Evolutionary conservation across 2,113 vertebrate genomes (phyloP).

Genomic region (Antidorcas marsupialis): DNA sequence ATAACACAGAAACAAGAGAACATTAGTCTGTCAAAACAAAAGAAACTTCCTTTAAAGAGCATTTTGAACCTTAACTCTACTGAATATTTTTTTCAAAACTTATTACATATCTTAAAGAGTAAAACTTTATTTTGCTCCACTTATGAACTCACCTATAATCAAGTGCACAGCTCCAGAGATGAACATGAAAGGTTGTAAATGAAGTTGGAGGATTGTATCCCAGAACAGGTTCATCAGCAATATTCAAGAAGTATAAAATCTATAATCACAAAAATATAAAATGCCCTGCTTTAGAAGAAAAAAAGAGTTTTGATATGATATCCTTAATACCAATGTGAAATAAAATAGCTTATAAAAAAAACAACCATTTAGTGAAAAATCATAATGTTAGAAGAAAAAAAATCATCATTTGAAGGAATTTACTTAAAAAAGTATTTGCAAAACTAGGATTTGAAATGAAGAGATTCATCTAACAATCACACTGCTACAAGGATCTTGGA

Average conservation of each 20-base stretch:
- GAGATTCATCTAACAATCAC: not conserved
- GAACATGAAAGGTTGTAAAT: constrained; percentile 93
- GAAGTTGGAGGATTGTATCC: constrained; percentile 94
- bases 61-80: not conserved
- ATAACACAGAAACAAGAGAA: not conserved
- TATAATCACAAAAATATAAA: constrained; percentile 75
- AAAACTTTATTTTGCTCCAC: not conserved
- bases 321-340: not conserved
- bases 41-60: not conserved
- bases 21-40: not conserved
- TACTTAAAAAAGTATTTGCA: not conserved
- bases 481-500: not conserved
- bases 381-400: not conserved
- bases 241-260: constrained; percentile 96
- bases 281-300: constrained; percentile 55
- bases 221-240: constrained; percentile 95
- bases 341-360: not conserved
- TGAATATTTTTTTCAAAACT: not conserved
- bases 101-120: not conserved
- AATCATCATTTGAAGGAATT: not conserved
- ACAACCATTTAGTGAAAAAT: not conserved
- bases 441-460: not conserved
- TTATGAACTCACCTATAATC: constrained; percentile 89
- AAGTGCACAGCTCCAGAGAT: constrained; percentile 97
- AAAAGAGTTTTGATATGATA: not conserved